Base-by-base conservation (phyloP, 2,888 invertebrate species). In the Xylocampa areola region DNA sequence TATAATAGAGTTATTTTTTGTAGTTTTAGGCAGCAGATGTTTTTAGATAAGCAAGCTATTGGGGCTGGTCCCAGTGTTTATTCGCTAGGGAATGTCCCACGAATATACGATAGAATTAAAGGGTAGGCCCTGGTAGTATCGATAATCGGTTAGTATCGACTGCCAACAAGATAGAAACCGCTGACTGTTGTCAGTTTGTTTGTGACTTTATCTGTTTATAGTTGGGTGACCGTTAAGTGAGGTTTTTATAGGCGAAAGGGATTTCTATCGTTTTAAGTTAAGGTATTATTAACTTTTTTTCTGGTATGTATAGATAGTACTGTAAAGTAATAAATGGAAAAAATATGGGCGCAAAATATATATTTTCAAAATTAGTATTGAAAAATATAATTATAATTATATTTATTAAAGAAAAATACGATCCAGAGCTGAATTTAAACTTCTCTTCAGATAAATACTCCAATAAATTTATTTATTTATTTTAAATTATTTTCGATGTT, bases 21-120 rank as follows among this genome's bases (percentile, higher is more conserved):
- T 0, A 1, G 36, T 16, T 6, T n/a, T 2, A 13, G n/a, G 10
- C 6, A 10, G 6, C 10, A 13, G 13, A 71, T 59, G 37, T 58
- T 66, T 67, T 66, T 39, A 55, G 72, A 66, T 70, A 71, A 61
- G 66, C 48, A 45, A 39, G n/a, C 51, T 37, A 49, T 74, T 57
- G 44, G 33, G 41, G 39, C 37, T 59, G 25, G 33, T 51, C 23
- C 6, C 23, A 25, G 16, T 69, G 73, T 73, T 69, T 58, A 54
- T 55, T 25, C 43, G 32, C 54, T 33, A 25, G 65, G 54, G 74
- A 69, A 54, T 40, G 30, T 40, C 53, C 51, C 69, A 23, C 29
- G 32, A 33, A 25, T 33, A 57, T 25, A 33, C 14, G 53, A 35
- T 58, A 40, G 47, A 69, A 59, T 69, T 64, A 49, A 55, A 50